These are phyloP conservation scores for Nezara viridula DNA, from an alignment of 2,888 invertebrate species.

Conservation along the genomic window DNA sequence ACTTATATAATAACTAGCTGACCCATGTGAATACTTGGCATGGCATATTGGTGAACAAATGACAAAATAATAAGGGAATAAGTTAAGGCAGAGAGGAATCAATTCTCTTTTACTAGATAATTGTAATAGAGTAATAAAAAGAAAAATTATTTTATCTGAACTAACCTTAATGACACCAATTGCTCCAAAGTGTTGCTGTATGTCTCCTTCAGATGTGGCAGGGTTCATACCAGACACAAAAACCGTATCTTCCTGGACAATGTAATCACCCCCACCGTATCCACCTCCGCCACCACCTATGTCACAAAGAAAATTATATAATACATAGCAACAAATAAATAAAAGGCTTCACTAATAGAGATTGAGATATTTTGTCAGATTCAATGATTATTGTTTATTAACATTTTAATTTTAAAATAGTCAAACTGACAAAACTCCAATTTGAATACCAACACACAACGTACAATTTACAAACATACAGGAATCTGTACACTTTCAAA, in stretches of 20 bases:
- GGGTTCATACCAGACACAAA: slow-evolving; percentile 95
- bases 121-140: too few relatives aligned
- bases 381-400: background rate
- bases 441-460: slow-evolving; percentile 35
- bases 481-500: slow-evolving; percentile 13
- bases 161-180: slow-evolving; percentile 96
- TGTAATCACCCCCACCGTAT: slow-evolving; percentile 80
- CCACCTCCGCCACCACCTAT: slow-evolving; percentile 68
- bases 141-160: slow-evolving; percentile 66
- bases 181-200: slow-evolving; percentile 92
- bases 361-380: slow-evolving; percentile 39
- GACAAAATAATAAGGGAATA: too few relatives aligned
- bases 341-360: background rate
- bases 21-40: too few relatives aligned
- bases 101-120: too few relatives aligned
- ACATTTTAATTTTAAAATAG: background rate
- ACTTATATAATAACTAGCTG: too few relatives aligned
- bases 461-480: background rate
- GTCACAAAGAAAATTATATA: background rate
- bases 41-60: too few relatives aligned
- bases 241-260: slow-evolving; percentile 92
- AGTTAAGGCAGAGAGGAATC: too few relatives aligned
- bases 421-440: slow-evolving; percentile 16
- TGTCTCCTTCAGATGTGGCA: slow-evolving; percentile 86
- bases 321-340: background rate